Conservation (phyloP, 2,797 vertebrate genomes). For the Gallinago solitaria region DNA sequence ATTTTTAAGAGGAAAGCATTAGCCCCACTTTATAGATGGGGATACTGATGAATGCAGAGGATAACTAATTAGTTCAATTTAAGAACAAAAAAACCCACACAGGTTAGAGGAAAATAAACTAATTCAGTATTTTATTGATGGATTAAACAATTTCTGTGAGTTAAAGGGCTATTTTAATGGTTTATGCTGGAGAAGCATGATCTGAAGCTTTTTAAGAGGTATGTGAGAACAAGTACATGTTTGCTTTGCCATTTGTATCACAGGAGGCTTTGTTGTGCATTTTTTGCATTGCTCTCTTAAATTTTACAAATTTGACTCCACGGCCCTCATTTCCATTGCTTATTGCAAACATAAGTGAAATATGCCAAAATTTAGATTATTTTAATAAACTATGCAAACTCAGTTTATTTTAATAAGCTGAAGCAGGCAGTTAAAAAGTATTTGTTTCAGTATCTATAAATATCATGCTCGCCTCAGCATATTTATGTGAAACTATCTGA, state of each 20-base stretch:
- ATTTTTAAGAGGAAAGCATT: slow-evolving; percentile 25
- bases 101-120: not conserved
- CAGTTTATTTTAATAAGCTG: not conserved
- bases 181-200: not conserved
- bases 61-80: not conserved
- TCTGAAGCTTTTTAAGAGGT: not conserved
- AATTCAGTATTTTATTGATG: not conserved
- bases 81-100: not conserved
- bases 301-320: not conserved
- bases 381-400: not conserved
- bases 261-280: not conserved
- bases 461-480: not conserved
- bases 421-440: not conserved
- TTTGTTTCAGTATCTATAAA: not conserved
- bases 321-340: not conserved
- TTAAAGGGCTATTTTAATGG: not conserved
- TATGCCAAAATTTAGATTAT: not conserved
- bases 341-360: not conserved
- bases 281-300: not conserved
- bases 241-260: not conserved
- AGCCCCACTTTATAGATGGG: not conserved
- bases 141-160: not conserved
- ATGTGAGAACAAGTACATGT: not conserved
- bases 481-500: not conserved
- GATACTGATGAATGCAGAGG: not conserved